These are phyloP conservation scores for Monoplex corrugatus DNA, from an alignment of 2,888 invertebrate genomes.

Conservation along the genomic window DNA sequence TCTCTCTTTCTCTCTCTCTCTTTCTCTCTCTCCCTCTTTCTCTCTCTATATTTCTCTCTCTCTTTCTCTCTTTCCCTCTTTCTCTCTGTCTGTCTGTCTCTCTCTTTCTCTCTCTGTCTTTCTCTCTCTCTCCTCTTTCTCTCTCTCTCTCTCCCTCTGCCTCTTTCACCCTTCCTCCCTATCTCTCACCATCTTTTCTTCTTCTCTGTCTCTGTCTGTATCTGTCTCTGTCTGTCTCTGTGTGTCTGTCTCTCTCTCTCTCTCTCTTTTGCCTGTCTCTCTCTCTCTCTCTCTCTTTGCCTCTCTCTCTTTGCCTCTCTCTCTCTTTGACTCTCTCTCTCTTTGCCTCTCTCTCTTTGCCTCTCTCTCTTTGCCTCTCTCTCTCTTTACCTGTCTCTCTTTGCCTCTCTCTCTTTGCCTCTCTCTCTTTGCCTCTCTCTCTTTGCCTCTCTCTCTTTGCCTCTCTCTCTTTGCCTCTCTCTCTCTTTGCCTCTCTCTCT, in stretches of 20 bases:
- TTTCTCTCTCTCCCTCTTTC: neutral
- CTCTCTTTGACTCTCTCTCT: neutral
- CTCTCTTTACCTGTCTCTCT: no score
- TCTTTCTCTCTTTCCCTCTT: neutral
- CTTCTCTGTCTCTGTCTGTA: neutral
- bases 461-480: no score
- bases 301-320: neutral
- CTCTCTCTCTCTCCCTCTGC: no score
- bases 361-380: no score
- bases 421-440: no score
- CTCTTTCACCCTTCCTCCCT: no score
- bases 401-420: neutral
- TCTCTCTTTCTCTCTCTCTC: neutral
- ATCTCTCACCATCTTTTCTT: neutral
- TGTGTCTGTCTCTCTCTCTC: neutral
- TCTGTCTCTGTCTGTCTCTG: neutral
- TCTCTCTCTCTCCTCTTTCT: neutral
- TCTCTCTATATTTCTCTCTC: neutral
- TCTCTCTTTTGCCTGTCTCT: neutral
- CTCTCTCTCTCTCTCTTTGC: neutral
- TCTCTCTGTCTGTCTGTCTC: neutral
- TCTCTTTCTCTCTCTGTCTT: neutral
- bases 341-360: no score
- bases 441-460: no score
- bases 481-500: no score